Percentiles rank a stretch among this genome's conserved stretches.
Evolutionary conservation across 1,140 invertebrate species (phyloP).

Genomic region (Drosophila setifemur): DNA sequence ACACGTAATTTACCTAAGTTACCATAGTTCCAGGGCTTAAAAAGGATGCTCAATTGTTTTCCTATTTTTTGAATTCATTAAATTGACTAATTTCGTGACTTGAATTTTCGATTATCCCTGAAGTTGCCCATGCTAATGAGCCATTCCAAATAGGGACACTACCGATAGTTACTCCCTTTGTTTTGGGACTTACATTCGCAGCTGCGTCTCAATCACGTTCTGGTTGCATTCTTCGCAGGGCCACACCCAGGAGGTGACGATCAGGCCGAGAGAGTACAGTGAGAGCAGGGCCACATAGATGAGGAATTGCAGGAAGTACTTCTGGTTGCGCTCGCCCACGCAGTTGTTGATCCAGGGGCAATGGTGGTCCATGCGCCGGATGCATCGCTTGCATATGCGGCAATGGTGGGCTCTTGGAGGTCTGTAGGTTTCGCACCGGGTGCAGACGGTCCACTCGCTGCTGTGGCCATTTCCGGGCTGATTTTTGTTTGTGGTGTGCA

Average conservation of each 20-base stretch:
- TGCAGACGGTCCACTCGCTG: constrained; percentile 93
- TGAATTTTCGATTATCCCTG: too few species aligned
- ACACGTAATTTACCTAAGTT: too few species aligned
- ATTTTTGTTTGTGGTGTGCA: constrained; percentile 85
- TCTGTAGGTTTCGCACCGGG: constrained; percentile 91
- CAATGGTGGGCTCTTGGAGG: constrained; percentile 95
- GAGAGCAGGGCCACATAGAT: constrained; percentile 89
- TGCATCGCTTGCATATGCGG: constrained; percentile 93
- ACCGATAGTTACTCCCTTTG: background rate
- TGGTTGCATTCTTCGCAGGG: constrained; percentile 88
- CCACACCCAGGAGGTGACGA: constrained; percentile 89
- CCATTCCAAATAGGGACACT: too few species aligned
- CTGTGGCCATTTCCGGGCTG: constrained; percentile 75
- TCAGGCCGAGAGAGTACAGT: constrained; percentile 88
- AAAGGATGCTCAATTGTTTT: too few species aligned
- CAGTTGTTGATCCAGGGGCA: constrained; percentile 96
- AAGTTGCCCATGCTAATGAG: background rate
- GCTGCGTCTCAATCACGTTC: constrained; percentile 88
- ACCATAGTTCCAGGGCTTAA: too few species aligned
- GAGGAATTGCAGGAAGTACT: constrained; percentile 96
- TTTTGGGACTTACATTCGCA: constrained; percentile 87
- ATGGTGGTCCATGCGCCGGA: constrained; percentile 95
- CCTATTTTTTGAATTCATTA: too few species aligned
- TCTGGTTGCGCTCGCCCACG: constrained; percentile 96
- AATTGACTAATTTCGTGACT: too few species aligned